These are phyloP conservation scores for Bombyx mandarina DNA, from an alignment of 1,140 invertebrate species.

Conservation along the genomic window DNA sequence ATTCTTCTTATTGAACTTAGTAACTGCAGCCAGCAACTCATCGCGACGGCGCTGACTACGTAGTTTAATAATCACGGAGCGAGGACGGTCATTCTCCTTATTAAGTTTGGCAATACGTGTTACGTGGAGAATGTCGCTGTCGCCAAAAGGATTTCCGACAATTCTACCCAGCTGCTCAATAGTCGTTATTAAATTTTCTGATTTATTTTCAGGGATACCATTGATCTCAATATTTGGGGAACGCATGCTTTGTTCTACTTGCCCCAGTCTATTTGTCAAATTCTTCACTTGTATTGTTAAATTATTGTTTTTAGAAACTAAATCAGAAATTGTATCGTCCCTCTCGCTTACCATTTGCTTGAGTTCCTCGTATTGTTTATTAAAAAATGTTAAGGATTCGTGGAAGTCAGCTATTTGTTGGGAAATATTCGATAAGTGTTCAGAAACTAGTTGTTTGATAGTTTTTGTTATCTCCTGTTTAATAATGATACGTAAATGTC, in stretches of 20 bases:
- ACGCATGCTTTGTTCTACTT: conserved; percentile 11
- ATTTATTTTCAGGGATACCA: conserved; percentile 13
- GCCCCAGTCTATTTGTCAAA: conserved; percentile 8
- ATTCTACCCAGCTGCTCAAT: conserved; percentile 9
- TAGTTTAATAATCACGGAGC: conserved; percentile 16
- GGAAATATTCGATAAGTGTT: conserved; percentile 5
- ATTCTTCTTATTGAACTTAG: conserved; percentile 14
- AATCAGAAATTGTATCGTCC: conserved; percentile 1
- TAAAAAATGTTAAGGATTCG: conserved; percentile 11
- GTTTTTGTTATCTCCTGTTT: neutral
- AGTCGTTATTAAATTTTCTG: conserved; percentile 14
- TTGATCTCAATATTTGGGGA: conserved; percentile 16
- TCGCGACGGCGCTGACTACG: conserved; percentile 12
- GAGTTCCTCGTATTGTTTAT: conserved; percentile 13
- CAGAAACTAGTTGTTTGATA: neutral
- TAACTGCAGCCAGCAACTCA: conserved; percentile 12
- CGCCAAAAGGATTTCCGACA: neutral
- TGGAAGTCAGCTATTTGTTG: conserved; percentile 11
- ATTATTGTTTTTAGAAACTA: conserved; percentile 5
- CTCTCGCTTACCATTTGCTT: conserved; percentile 7
- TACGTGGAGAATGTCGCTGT: conserved; percentile 10
- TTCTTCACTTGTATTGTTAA: conserved; percentile 6
- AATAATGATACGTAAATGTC: neutral
- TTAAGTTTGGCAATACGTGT: conserved; percentile 15
- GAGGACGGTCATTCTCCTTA: conserved; percentile 13